Evolutionary conservation across 2,113 vertebrate species (phyloP).

Genomic region (Sciurus niger): DNA sequence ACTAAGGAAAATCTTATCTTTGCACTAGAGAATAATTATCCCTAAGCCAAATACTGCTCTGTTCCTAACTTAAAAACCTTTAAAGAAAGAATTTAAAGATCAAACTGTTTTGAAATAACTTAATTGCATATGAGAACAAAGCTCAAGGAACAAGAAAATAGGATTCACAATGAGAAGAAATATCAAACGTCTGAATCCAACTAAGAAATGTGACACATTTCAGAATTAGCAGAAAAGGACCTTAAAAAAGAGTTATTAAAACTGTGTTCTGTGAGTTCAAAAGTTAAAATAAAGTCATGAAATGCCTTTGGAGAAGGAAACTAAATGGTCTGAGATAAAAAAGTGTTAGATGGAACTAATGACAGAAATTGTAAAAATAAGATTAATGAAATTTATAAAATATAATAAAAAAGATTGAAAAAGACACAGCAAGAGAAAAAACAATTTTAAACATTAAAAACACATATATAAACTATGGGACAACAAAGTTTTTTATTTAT

Average conservation of each 20-base stretch:
- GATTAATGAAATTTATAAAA: not conserved
- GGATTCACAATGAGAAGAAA: not conserved
- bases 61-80: not conserved
- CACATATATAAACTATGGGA: not conserved
- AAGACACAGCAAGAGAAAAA: not conserved
- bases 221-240: not conserved
- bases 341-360: not conserved
- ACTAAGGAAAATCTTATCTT: not conserved
- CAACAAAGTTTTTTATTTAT: not conserved
- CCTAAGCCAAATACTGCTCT: not conserved
- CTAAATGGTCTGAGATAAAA: not conserved
- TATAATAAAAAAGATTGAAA: not conserved
- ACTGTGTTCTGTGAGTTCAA: not conserved
- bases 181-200: not conserved
- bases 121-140: not conserved
- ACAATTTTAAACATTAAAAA: not conserved
- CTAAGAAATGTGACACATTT: not conserved
- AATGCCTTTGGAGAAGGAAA: not conserved
- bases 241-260: not conserved
- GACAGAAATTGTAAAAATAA: not conserved
- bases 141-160: not conserved
- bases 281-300: not conserved
- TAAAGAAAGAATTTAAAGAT: constrained; percentile 10
- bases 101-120: not conserved
- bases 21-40: not conserved